These are phyloP conservation scores for Paedocypris sp. DNA, from an alignment of 2,113 vertebrate genomes.

Conservation along the genomic window DNA sequence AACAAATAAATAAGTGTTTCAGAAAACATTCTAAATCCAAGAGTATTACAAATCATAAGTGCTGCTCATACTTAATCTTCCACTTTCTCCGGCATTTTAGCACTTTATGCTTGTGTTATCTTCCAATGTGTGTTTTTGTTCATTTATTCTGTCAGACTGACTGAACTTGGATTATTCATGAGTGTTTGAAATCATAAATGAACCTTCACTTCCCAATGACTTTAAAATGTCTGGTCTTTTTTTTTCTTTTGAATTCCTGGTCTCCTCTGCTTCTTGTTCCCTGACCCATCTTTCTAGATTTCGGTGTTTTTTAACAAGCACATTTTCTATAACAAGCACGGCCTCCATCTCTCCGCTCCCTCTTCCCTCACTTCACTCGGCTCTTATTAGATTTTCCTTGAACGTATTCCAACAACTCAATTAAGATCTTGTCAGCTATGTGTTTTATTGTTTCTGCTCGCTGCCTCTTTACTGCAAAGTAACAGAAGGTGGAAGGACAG, in stretches of 20 bases:
- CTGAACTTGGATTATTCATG: too few relatives aligned
- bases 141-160: too few relatives aligned
- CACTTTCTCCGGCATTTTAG: neutral
- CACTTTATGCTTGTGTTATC: too few relatives aligned
- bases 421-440: conserved; percentile 37
- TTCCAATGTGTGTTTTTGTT: too few relatives aligned
- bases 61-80: neutral
- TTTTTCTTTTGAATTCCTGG: neutral
- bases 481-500: neutral
- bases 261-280: neutral
- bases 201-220: too few relatives aligned
- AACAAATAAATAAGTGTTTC: neutral
- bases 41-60: neutral
- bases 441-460: conserved; percentile 21
- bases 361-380: neutral
- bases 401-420: conserved; percentile 36
- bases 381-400: conserved; percentile 30
- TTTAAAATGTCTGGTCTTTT: too few relatives aligned
- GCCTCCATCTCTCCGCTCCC: neutral
- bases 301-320: neutral
- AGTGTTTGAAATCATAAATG: too few relatives aligned
- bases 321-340: neutral
- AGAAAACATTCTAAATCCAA: neutral
- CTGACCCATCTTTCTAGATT: neutral
- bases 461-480: conserved; percentile 1